Evolutionary conservation across 2,797 vertebrate species (phyloP), one percentile per base, ranked within the genome.

Genomic region (Lutjanus campechanus): DNA sequence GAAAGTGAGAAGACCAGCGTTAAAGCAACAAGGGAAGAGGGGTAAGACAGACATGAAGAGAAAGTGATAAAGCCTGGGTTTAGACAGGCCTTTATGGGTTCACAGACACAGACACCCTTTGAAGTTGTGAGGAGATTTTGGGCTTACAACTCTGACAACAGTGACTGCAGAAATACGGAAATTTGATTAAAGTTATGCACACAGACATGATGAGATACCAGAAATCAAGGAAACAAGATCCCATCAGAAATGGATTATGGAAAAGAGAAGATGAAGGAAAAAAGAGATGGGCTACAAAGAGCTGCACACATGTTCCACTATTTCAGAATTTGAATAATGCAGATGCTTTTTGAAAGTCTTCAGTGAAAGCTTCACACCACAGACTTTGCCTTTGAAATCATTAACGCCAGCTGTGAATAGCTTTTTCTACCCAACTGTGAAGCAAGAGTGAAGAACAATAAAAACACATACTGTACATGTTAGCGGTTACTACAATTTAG

Each of bases 21-120:
- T 53, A 59, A 70, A 49, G 41, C 53, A 86, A 61, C 0, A 64
- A 79, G 74, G 58, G 59, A 73, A 73, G 49, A 73, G 9, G 36
- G 68, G 58, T 3, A 7, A 75, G 77, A 79, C 73, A 85, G 87
- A 91, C 83, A 87, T 87, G 64, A 88, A 85, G 82, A 64, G 67
- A 79, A 69, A 78, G 68, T 73, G 81, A 86, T 91, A 91, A 92
- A 91, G 83, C 88, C 81, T 7, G 69, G 83, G 86, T 89, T 93
- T 89, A 91, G 85, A 90, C 83, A 67, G 79, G 89, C 80, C 85
- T 93, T 91, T 85, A 77, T 74, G 82, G 63, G 86, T 90, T 92
- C 88, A 91, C 79, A 90, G 85, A 85, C 81, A 79, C 66, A 92
- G 86, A 90, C 85, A 86, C 51, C 55, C 86, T 94, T 93, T 94